These are phyloP conservation scores for Melitaea athalia DNA, from an alignment of 2,888 invertebrate species.

Conservation along the genomic window DNA sequence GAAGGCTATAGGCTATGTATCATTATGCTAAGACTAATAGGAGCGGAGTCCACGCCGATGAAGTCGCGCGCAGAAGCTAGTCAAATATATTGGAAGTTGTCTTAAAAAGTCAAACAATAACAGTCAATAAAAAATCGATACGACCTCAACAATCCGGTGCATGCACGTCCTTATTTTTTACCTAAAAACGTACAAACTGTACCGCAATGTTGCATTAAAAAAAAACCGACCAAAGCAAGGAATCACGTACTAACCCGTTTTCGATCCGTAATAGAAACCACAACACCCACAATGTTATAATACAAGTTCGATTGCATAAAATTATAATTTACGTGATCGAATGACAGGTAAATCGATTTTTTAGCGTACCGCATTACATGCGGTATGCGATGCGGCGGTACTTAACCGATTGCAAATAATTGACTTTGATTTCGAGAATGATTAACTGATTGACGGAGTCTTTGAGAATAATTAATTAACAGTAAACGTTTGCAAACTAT, in stretches of 20 bases:
- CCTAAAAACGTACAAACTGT: slow-evolving; percentile 63
- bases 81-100: too few relatives aligned
- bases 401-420: slow-evolving; percentile 19
- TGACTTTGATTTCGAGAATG: background rate
- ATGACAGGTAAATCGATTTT: slow-evolving; percentile 66
- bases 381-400: slow-evolving; percentile 35
- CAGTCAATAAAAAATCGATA: slow-evolving; percentile 23
- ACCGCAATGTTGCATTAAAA: slow-evolving; percentile 60
- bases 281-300: slow-evolving; percentile 74
- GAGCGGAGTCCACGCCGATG: too few relatives aligned
- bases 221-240: slow-evolving; percentile 55
- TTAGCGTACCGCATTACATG: slow-evolving; percentile 43
- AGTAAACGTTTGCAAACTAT: background rate
- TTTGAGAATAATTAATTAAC: background rate
- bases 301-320: slow-evolving; percentile 73
- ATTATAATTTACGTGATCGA: slow-evolving; percentile 74
- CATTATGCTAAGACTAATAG: too few relatives aligned
- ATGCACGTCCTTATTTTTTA: slow-evolving; percentile 63
- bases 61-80: too few relatives aligned
- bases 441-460: background rate
- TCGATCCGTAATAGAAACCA: slow-evolving; percentile 70
- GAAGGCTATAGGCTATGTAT: too few relatives aligned
- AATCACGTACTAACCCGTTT: slow-evolving; percentile 72
- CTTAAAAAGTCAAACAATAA: background rate
- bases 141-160: slow-evolving; percentile 32